Conservation (phyloP, 1,140 invertebrate genomes). For the Neodiprion fabricii region DNA sequence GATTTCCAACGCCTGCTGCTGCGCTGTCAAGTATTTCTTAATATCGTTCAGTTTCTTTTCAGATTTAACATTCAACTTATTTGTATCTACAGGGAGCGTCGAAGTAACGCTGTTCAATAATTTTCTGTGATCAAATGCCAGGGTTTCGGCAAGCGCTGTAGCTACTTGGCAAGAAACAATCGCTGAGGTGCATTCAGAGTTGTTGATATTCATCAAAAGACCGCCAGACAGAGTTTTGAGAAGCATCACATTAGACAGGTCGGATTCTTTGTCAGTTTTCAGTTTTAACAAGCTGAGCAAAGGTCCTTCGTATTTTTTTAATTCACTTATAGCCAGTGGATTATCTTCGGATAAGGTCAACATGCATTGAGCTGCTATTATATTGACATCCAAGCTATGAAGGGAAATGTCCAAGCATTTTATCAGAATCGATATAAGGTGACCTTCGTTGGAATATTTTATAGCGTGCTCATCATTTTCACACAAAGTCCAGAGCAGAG, state of each 20-base stretch:
- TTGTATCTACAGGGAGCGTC: slow-evolving; percentile 39
- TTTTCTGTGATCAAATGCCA: slow-evolving; percentile 50
- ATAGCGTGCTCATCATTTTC: slow-evolving; percentile 70
- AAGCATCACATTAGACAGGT: slow-evolving; percentile 56
- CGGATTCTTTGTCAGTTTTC: slow-evolving; percentile 44
- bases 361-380: slow-evolving; percentile 69
- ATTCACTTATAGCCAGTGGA: slow-evolving; percentile 57
- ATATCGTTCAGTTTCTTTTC: slow-evolving; percentile 59
- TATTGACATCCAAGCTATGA: slow-evolving; percentile 67
- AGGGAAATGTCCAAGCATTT: slow-evolving; percentile 66
- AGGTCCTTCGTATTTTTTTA: slow-evolving; percentile 57
- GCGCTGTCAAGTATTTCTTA: slow-evolving; percentile 65
- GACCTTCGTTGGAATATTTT: slow-evolving; percentile 70
- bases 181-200: slow-evolving; percentile 49
- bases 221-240: slow-evolving; percentile 66
- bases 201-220: slow-evolving; percentile 61
- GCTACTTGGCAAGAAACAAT: slow-evolving; percentile 50
- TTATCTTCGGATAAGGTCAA: slow-evolving; percentile 75
- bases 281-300: slow-evolving; percentile 59
- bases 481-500: slow-evolving; percentile 74
- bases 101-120: slow-evolving; percentile 35
- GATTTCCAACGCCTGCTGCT: slow-evolving; percentile 73
- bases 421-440: slow-evolving; percentile 69
- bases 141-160: slow-evolving; percentile 55
- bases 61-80: slow-evolving; percentile 37